A percentile compares a stretch with the other conserved stretches of the same genome.
Conservation (phyloP, 2,797 vertebrate genomes). For the Hydrolagus colliei region DNA sequence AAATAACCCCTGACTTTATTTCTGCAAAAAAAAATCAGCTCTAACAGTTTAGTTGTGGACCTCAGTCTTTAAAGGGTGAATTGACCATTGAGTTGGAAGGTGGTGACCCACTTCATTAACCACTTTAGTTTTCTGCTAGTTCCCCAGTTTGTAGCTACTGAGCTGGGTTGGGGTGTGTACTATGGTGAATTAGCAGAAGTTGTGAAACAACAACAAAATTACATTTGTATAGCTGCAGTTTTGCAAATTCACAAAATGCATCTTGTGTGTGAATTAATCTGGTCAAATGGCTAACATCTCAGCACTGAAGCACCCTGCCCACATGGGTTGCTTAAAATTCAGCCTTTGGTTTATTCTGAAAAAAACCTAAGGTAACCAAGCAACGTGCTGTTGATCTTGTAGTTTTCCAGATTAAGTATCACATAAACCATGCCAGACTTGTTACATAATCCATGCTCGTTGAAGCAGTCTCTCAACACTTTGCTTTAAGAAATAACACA, state of each 20-base stretch:
- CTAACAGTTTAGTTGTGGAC: background rate
- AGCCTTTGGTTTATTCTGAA: background rate
- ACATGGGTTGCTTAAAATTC: background rate
- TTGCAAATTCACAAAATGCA: background rate
- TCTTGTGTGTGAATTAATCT: too few species aligned
- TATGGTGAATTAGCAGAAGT: background rate
- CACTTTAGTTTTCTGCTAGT: background rate
- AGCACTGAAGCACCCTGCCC: background rate
- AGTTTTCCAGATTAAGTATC: background rate
- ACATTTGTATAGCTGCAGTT: background rate
- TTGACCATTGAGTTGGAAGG: background rate
- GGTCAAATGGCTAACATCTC: too few species aligned
- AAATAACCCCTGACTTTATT: background rate
- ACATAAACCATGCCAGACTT: background rate
- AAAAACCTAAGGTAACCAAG: slow-evolving; percentile 5
- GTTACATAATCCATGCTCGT: slow-evolving; percentile 5
- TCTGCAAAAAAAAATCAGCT: background rate
- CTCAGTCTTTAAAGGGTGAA: background rate
- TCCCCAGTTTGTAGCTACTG: background rate
- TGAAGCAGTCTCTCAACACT: slow-evolving; percentile 4
- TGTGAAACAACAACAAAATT: background rate
- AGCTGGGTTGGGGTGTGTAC: background rate
- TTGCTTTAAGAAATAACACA: background rate
- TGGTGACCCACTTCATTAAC: background rate
- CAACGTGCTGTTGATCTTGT: background rate